Base-by-base conservation (phyloP, 2,797 vertebrate species). In the Kryptopterus vitreolus region DNA sequence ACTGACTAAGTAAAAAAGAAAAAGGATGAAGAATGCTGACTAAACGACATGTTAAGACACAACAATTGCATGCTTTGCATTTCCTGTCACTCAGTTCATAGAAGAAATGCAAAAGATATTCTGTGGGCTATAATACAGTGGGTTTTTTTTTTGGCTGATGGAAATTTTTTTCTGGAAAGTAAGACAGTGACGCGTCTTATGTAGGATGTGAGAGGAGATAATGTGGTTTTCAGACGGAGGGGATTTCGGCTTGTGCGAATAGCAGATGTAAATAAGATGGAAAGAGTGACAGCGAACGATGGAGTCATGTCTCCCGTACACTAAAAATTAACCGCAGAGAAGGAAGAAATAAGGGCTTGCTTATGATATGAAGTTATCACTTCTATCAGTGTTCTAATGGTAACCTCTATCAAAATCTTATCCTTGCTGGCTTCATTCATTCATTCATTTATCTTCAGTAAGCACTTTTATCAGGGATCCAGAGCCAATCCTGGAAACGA, bases 251-350 rank as follows among this genome's bases (percentile, higher is more conserved):
- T 72, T 33, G 58, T 11, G 22, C 53, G 57, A 50, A 16, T 33
- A 53, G 33, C 68, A 68, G 29, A 38, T 76, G 77, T 46, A 82
- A 69, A 78, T 72, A 80, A 18, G 48, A 79, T 8, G 68, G 82
- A 77, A 68, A 72, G 72, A 66, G 38, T 66, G 65, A 82, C 59
- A 68, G 46, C 58, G 6, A 77, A 62, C 63, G 70, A 52, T 18
- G 58, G 29, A 46, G 83, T 59, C 61, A 80, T 77, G 76, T 84
- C 66, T 78, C 58, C 65, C 43, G 57, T 38, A 50, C 70, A 57
- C 38, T 53, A 76, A 59, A 82, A 55, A 71, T 77, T 38, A 62
- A 78, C 63, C 75, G 52, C 68, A 70, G 61, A 11, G 33, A 20
- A n/a, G 12, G 8, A 31, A 62, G 9, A 62, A 58, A 31, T 55